Evolutionary conservation across 2,113 vertebrate genomes (phyloP).

Genomic region (Columba livia): DNA sequence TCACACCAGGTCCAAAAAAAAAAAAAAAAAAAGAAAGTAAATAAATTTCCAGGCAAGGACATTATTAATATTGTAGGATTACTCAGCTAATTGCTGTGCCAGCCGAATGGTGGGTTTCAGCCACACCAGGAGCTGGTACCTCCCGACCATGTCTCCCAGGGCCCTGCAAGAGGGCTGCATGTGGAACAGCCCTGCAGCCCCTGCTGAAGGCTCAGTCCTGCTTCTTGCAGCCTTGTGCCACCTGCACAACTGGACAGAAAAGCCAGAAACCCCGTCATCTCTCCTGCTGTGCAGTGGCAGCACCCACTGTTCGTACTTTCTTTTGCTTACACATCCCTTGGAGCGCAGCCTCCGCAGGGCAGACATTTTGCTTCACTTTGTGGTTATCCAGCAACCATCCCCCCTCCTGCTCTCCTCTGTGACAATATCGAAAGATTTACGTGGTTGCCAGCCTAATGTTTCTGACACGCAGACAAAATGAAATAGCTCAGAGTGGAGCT

Average conservation of each 20-base stretch:
- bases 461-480: slow-evolving; percentile 50
- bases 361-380: background rate
- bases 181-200: fast-evolving
- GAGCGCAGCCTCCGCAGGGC: background rate
- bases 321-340: background rate
- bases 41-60: background rate
- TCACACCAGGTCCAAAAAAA: background rate
- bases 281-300: fast-evolving
- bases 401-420: background rate
- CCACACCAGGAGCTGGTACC: background rate
- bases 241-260: background rate
- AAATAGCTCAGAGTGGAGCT: slow-evolving; percentile 49
- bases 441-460: slow-evolving; percentile 29
- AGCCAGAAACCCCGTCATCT: background rate
- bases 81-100: background rate
- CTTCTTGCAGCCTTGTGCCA: background rate
- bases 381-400: background rate
- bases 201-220: background rate
- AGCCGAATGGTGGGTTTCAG: background rate
- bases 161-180: background rate
- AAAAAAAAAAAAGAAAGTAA: no score
- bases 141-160: fast-evolving
- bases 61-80: background rate
- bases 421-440: slow-evolving; percentile 7
- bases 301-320: background rate